Base-by-base conservation (phyloP, 1,140 invertebrate species). In the Centruroides vittatus region DNA sequence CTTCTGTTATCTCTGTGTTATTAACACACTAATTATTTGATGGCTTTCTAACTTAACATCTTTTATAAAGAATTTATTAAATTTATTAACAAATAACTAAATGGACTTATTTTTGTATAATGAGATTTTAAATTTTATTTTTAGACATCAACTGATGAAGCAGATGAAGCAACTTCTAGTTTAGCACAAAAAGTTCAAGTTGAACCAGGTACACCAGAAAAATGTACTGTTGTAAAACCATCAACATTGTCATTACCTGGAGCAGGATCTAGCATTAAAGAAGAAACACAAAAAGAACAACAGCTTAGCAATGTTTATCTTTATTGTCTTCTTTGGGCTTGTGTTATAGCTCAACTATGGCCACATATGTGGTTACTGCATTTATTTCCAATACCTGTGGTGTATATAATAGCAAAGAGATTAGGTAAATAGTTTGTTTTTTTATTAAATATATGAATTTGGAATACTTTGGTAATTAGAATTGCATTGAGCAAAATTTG, bases 331-430 rank as follows among this genome's bases (percentile, higher is more conserved):
- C 64, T 85, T 46, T 86, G 83, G 73, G 80, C 81, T 3, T 85
- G 86, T 68, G 70, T 81, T 6, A 74, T 84, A 9, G 84, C 87
- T 69, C 74, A 85, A 60, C 72, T 87, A 12, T 88, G 84, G 80
- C 80, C 82, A 63, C 80, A 86, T 65, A 75, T 82, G 60, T 85
- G 83, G 79, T 71, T 88, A n/a, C 69, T 86, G 35, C 78, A 81
- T 36, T 72, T 88, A 4, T 66, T 88, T 4, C 76, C 82, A 6
- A 67, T 88, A 58, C 84, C 84, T 10, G 72, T 86, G 47, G 70
- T 78, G 10, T 81, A 86, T 66, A 84, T 83, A 66, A 58, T 60
- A 5, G 13, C 64, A 2, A 66, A 67, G 34, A 60, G 53, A 52
- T 48, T 60, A 35, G 61, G 64, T 65, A 51, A 55, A 1, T 41